Evolutionary conservation across 2,797 vertebrate genomes (phyloP), one percentile per base, ranked within the genome.

Genomic region (Myotis daubentonii): DNA sequence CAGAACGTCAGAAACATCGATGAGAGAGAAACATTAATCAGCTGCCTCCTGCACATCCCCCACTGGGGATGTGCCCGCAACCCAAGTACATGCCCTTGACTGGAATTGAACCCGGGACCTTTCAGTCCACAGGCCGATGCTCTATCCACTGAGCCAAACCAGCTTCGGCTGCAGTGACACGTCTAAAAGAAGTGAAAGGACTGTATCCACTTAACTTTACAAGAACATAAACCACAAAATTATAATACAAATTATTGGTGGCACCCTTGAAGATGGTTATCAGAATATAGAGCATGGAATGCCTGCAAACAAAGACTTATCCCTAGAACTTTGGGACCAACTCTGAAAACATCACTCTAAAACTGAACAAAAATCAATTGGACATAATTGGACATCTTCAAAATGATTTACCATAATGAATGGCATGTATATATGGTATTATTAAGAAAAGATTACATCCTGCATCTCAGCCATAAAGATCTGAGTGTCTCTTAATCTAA

Each of bases 211-310:
- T 93, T 93, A 91, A 28, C 49, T 91, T 94, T 80, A 57, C 10
- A 71, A 92, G 30, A 91, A 90, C 6, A 71, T 38, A 89, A 93
- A n/a, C 22, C 57, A 86, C 41, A 70, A 90, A 86, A 80, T 85
- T 51, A 28, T 51, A 70, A 17, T 22, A 60, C 28, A 87, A 5
- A 78, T 87, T 93, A 62, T 74, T 85, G 28, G 6, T 22, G 62
- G 30, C 33, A 84, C 5, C 10, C 16, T 92, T 36, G 6, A 92
- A 53, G 33, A 57, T 66, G 20, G 20, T 65, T 85, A 25, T 87
- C 12, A 87, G 30, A 60, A 12, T 10, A 7, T 72, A 68, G 44
- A 33, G 3, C 38, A 60, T 53, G 53, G 30, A 75, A 79, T 83
- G 33, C 5, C 33, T 94, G 8, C 49, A 80, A 78, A 36, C 19